Base-by-base conservation (phyloP, 1,140 invertebrate species). In the Drosophila persimilis region DNA sequence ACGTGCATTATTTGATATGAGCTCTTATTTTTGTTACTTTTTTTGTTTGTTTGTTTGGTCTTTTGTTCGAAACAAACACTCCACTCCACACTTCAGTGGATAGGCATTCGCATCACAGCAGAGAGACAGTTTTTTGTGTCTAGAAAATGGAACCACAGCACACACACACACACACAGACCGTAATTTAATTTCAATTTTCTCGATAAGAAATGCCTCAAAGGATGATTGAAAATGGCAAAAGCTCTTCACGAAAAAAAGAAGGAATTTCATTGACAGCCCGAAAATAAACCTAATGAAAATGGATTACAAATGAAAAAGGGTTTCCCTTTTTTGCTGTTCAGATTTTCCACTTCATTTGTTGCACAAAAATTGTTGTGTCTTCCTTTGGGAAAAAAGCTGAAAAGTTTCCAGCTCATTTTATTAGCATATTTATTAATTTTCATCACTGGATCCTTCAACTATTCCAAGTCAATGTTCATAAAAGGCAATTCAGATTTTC, bases 1-100 rank as follows among this genome's bases (percentile, higher is more conserved):
- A 88, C 88, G 78, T 88, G 83, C 83, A 88, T 80, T 76, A 88
- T 86, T 86, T 79, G 59, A 78, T 86, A 75, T 64, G 61, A 60
- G n/a, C 51, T 73, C 43, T 39, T 65, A 55, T 71, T 52, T 46
- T 56, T 45, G n/a, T 41, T 39, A 39, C 35, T 13, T 13, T 13
- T 52, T 41, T 55, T 45, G n/a, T 41, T 39, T 46, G 11, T 22
- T 47, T 51, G 13, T 50, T 52, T 75, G 41, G 24, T 26, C 41
- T 55, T 54, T 56, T 52, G 39, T 54, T 22, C 6, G 35, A 13
- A 39, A 9, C 46, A 58, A 15, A 43, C n/a, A 20, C 29, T 13
- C 8, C 24, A 24, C 3, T 45, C 41, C 65, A 66, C 62, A 69
- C 63, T 57, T 17, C 35, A 69, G 44, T 50, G 65, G 8, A 26